Evolutionary conservation across 2,888 invertebrate genomes (phyloP), one percentile per base, ranked within the genome.

Genomic region (Phragmatobia fuliginosa): DNA sequence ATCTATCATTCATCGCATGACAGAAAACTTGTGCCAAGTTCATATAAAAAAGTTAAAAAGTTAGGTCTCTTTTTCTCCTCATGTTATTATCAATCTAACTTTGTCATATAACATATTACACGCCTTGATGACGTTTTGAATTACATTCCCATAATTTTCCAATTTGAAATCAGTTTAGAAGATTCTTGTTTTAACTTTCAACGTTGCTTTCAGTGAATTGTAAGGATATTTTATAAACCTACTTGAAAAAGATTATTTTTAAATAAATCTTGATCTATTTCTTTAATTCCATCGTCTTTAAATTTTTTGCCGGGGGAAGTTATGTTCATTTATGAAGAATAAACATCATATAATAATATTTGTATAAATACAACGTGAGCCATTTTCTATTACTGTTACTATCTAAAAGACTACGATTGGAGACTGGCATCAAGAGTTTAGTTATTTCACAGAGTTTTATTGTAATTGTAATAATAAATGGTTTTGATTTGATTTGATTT

Each of bases 41-140:
- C 59, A 70, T 62, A 56, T 33, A 36, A 25, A 31, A n/a, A 38
- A 56, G 41, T 52, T 70, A 38, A 52, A 38, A 52, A 61, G 58
- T 66, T 49, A 38, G 31, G 41, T 31, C 56, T 62, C 52, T 56
- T 10, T 25, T 61, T 32, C n/a, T 31, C 6, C 36, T 49, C 56
- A 58, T 62, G 38, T 62, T 36, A 56, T 56, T 56, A 56, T 56
- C 32, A 64, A 64, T 64, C 36, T 36, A 64, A 64, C 64, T 64
- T 64, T 28, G 36, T 21, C 49, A 18, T 36, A 56, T 32, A n/a
- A 45, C 49, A 63, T 25, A 49, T 33, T 63, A 49, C 16, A 49
- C n/a, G n/a, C 49, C 32, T 32, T 33, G 7, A n/a, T 45, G 18
- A 63, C 21, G n/a, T 62, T 32, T 5, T 38, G 16, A 18, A 28